These are phyloP conservation scores for Fragum sueziense DNA, from an alignment of 2,888 invertebrate species.

Conservation along the genomic window DNA sequence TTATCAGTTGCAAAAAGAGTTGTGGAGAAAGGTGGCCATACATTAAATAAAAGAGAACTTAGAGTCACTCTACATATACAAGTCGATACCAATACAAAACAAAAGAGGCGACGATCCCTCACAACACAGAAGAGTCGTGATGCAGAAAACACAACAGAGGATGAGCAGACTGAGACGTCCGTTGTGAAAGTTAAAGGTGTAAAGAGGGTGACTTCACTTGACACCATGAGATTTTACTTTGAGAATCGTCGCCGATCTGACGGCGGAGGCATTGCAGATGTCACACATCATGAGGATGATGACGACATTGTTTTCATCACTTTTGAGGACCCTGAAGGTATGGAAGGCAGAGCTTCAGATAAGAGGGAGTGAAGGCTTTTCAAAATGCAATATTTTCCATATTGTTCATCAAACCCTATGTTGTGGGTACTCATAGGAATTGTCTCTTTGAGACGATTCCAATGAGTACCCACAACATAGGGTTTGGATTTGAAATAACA, in stretches of 20 bases:
- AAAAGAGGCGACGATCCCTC: not conserved
- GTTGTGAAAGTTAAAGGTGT: constrained; percentile 38
- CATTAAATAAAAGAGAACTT: not conserved
- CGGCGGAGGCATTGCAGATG: constrained; percentile 45
- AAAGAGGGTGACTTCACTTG: constrained; percentile 21
- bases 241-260: constrained; percentile 49
- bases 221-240: constrained; percentile 48
- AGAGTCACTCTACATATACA: not conserved
- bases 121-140: not conserved
- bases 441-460: too few species aligned
- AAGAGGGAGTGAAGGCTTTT: too few species aligned
- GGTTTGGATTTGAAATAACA: too few species aligned
- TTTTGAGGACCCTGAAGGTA: constrained; percentile 48
- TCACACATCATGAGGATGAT: constrained; percentile 33
- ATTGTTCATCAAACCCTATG: not conserved
- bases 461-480: too few species aligned
- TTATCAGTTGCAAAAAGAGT: constrained; percentile 14
- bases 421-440: too few species aligned
- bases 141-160: not conserved
- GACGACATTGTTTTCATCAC: constrained; percentile 42
- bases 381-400: too few species aligned
- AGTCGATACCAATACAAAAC: not conserved
- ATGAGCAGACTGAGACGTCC: constrained; percentile 7
- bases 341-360: too few species aligned
- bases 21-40: not conserved